Base-by-base conservation (phyloP, 2,888 invertebrate species). In the Drosophila aldrichi region DNA sequence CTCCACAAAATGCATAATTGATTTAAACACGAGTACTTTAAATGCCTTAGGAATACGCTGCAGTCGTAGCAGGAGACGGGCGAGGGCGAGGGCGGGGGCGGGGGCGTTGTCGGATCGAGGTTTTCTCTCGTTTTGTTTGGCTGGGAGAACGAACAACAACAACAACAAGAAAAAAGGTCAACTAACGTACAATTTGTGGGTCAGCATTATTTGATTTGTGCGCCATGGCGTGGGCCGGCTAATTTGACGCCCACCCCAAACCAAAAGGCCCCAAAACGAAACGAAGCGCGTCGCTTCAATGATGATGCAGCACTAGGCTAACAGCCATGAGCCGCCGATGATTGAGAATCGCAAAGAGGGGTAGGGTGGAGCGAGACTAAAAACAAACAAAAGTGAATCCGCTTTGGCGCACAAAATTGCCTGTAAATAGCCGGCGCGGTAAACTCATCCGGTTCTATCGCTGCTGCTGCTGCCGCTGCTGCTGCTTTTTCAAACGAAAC, bases 1-100 rank as follows among this genome's bases (percentile, higher is more conserved):
- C 79, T 86, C 87, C 74, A 84, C 79, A 86, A 89, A 89, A 77
- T 79, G 77, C 77, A 77, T 88, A 90, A 90, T 91, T 90, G 91
- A 86, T 90, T 89, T 90, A 90, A 90, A 90, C 86, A 80, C 80
- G 77, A 86, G 72, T 66, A 80, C 58, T 64, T 74, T 44, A 43
- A 60, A 57, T 57, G 56, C 64, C 70, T 49, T 40, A 51, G 62
- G 74, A 74, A 22, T 40, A 22, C 22, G 48, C 48, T 48, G n/a
- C 2, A 48, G n/a, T 2, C 10, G 18, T 2, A 1, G 32, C 3
- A 20, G 20, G 1, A 51, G 34, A 4, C 3, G 14, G 14, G 22
- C 10, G 22, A 6, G 10, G 43, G 52, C 55, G 54, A 48, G 32
- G 12, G 22, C 65, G 67, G 43, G 10, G 43, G 52, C 55, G 54